Conservation (phyloP, 2,888 invertebrate species). For the Lycaena phlaeas region DNA sequence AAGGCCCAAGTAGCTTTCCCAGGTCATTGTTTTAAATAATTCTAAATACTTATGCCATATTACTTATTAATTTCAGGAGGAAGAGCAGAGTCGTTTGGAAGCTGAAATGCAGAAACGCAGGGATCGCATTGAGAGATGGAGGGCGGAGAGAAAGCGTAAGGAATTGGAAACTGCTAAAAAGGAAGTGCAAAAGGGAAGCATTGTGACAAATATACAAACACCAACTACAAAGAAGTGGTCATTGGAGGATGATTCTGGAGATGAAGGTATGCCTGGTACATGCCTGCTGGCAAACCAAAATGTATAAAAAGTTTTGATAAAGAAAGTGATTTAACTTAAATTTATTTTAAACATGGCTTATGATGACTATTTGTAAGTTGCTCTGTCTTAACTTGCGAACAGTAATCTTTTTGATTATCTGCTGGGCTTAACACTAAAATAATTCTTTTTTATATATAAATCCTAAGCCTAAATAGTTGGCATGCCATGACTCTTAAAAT, state of each 20-base stretch:
- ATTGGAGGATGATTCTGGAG: slow-evolving; percentile 95
- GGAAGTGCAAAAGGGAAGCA: slow-evolving; percentile 78
- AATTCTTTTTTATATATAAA: too few species aligned
- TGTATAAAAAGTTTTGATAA: neutral
- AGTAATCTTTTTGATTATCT: too few species aligned
- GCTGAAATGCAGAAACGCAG: slow-evolving; percentile 96
- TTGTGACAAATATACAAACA: slow-evolving; percentile 73
- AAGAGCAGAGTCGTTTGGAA: slow-evolving; percentile 91
- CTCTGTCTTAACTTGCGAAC: too few species aligned
- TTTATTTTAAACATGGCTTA: too few species aligned
- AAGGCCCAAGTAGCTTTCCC: too few species aligned
- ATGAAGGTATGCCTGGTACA: slow-evolving; percentile 79
- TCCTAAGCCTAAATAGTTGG: too few species aligned
- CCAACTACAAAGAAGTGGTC: slow-evolving; percentile 90
- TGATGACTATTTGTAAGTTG: too few species aligned
- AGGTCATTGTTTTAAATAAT: too few species aligned
- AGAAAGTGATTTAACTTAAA: too few species aligned
- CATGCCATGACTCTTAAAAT: too few species aligned
- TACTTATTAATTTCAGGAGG: slow-evolving; percentile 82
- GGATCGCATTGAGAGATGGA: slow-evolving; percentile 96
- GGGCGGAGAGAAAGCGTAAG: slow-evolving; percentile 92
- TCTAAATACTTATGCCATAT: too few species aligned
- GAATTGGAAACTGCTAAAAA: slow-evolving; percentile 86
- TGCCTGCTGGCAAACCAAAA: neutral
- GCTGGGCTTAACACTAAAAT: too few species aligned